These are phyloP conservation scores for Limnodromus scolopaceus DNA, from an alignment of 2,797 vertebrate species.

Conservation along the genomic window DNA sequence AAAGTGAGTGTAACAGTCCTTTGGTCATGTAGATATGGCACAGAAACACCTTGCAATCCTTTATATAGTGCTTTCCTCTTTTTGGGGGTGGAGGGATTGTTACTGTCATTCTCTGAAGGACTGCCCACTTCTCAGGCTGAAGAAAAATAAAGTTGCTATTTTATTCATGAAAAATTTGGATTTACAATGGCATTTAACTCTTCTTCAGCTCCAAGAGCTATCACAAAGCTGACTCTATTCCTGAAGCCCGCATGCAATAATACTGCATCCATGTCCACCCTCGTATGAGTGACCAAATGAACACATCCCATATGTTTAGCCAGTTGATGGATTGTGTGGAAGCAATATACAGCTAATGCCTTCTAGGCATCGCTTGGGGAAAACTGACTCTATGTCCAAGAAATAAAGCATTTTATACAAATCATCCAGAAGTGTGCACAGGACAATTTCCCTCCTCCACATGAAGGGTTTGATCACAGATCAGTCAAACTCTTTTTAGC, in stretches of 20 bases:
- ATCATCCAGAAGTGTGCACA: not conserved
- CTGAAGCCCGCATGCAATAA: fast-evolving
- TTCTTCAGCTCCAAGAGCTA: not conserved
- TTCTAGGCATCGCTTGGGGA: not conserved
- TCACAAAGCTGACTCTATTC: not conserved
- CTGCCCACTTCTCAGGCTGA: not conserved
- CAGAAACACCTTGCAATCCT: not conserved
- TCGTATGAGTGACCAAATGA: not conserved
- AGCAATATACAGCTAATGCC: not conserved
- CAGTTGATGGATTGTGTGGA: not conserved
- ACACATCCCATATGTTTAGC: not conserved
- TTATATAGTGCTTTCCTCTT: not conserved
- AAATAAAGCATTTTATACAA: not conserved
- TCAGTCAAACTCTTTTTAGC: not conserved
- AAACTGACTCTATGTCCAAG: not conserved
- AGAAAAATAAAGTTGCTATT: not conserved
- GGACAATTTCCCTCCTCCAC: not conserved
- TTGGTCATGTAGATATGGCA: not conserved
- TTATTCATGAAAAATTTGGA: not conserved
- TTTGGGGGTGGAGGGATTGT: not conserved
- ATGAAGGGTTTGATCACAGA: not conserved
- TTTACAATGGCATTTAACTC: not conserved
- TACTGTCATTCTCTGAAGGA: not conserved
- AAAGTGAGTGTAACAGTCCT: not conserved
- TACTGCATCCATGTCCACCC: not conserved